Conservation (phyloP, 2,888 invertebrate genomes). For the Acrocyrtus sp. region DNA sequence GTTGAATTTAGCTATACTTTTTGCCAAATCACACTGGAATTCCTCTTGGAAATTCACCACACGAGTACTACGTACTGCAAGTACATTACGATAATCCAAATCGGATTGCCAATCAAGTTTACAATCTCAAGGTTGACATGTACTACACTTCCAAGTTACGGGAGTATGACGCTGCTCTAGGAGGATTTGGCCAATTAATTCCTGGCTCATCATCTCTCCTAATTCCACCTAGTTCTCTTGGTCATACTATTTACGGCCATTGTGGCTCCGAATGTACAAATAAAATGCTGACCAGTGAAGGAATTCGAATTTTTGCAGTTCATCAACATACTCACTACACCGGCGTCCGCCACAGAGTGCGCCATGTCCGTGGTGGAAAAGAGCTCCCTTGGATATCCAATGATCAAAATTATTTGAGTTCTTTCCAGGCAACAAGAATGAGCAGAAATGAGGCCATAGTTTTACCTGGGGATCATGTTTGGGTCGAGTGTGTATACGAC, state of each 20-base stretch:
- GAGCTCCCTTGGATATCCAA: constrained; percentile 36
- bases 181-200: neutral
- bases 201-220: constrained; percentile 1
- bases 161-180: constrained; percentile 10
- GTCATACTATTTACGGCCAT: constrained; percentile 14
- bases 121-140: neutral
- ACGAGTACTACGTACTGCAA: constrained; percentile 37
- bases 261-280: constrained; percentile 33
- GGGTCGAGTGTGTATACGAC: neutral
- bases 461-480: constrained; percentile 40
- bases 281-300: constrained; percentile 11
- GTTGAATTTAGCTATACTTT: constrained; percentile 10
- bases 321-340: constrained; percentile 23
- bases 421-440: constrained; percentile 29
- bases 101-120: constrained; percentile 1
- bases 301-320: constrained; percentile 19
- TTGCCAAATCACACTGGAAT: constrained; percentile 41
- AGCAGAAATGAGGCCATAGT: constrained; percentile 10
- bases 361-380: constrained; percentile 26
- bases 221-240: constrained; percentile 19
- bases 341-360: constrained; percentile 18
- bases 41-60: constrained; percentile 17
- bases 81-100: constrained; percentile 38
- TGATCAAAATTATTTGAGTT: constrained; percentile 31
- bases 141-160: neutral